Evolutionary conservation across 2,113 vertebrate species (phyloP).

Genomic region (Chaetorhynchus papuensis): DNA sequence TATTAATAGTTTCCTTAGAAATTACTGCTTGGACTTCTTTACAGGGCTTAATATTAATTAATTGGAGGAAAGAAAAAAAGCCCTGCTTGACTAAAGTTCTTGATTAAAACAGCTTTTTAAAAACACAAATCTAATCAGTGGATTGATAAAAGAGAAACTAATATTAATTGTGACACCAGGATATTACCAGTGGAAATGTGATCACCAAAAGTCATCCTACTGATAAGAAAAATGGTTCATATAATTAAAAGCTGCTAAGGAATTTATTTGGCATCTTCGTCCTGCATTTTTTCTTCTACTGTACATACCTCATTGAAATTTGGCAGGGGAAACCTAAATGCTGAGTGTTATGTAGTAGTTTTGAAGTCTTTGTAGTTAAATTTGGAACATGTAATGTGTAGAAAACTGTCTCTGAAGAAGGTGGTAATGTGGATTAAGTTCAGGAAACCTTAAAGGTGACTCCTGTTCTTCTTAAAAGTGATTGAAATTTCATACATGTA

Average conservation of each 20-base stretch:
- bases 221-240: neutral
- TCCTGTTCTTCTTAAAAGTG: neutral
- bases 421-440: neutral
- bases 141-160: neutral
- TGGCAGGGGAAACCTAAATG: neutral
- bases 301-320: neutral
- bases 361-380: neutral
- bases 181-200: neutral
- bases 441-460: neutral
- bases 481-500: neutral
- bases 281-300: neutral
- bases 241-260: neutral
- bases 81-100: neutral
- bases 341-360: neutral
- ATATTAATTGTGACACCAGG: neutral
- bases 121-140: neutral
- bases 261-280: neutral
- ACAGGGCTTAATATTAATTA: neutral
- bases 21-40: neutral
- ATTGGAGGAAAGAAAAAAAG: neutral
- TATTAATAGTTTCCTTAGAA: neutral
- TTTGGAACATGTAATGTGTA: neutral
- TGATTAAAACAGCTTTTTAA: neutral
- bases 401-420: neutral
- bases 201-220: neutral